Evolutionary conservation across 2,797 vertebrate genomes (phyloP), one percentile per base, ranked within the genome.

Genomic region (Myotis pilosus): DNA sequence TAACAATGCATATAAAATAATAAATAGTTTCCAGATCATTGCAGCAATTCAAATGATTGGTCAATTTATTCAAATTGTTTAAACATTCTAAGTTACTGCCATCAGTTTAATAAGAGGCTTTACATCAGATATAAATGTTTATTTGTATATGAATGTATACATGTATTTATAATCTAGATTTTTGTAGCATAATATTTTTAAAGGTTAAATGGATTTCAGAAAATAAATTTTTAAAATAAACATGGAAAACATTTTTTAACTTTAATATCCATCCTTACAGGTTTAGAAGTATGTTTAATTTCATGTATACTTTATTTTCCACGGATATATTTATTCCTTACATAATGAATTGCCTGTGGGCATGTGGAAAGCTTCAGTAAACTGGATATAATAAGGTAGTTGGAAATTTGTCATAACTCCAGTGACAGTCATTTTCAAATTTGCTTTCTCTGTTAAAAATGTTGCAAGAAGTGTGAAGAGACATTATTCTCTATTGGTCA

Each of bases 381-480:
- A 87, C 16, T 91, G 44, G 44, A 66, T 96, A 94, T 94, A 97
- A 81, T 74, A 80, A 33, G 38, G 30, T 44, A 91, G 11, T 13
- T 96, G 13, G 55, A 97, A 92, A 97, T 94, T 53, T 84, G 25
- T 30, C 87, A 9, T 33, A 55, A 92, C 95, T 47, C 41, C 12
- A 91, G 78, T 79, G 68, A 88, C 69, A 95, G 38, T 49, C 82
- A 49, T 92, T 97, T 97, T 96, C 64, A 38, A 95, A 93, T 95
- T 89, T 72, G 33, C 30, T 97, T 97, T 20, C 83, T 57, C 51
- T 90, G 95, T 95, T 79, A 92, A 95, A 94, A 94, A 36, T 92
- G 47, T 25, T 95, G 68, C 9, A 95, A 78, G 30, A 12, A 92
- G n/a, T 91, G 95, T 96, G 22, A 72, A 96, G 92, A 96, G 92